Evolutionary conservation across 2,888 invertebrate genomes (phyloP).

Genomic region (Heteropelma amictum): DNA sequence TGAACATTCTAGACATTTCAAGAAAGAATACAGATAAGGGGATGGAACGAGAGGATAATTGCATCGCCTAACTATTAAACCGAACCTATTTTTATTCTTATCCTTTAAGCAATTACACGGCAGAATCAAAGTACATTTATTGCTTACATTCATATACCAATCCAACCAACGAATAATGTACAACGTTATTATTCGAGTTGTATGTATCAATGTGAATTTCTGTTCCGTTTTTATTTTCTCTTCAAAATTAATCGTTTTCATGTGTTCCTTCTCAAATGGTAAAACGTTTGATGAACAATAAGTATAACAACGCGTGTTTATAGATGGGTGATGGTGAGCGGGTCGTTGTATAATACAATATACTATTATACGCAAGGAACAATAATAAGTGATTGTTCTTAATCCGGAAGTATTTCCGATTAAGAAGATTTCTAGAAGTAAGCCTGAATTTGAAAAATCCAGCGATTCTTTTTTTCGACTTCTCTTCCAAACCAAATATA

Average conservation of each 20-base stretch:
- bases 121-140: constrained; percentile 76
- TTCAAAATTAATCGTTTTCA: constrained; percentile 1
- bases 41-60: not conserved
- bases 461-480: too few species aligned
- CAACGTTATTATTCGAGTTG: constrained; percentile 73
- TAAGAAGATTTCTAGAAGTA: too few species aligned
- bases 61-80: constrained; percentile 59
- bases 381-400: constrained; percentile 26
- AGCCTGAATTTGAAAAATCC: too few species aligned
- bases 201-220: constrained; percentile 57
- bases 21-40: not conserved
- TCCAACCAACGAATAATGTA: constrained; percentile 74
- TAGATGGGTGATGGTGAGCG: constrained; percentile 51
- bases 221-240: constrained; percentile 19
- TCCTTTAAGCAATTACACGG: constrained; percentile 78
- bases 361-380: constrained; percentile 61
- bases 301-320: constrained; percentile 48
- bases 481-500: constrained; percentile 1
- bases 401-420: constrained; percentile 57
- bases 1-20: too few species aligned
- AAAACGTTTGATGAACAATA: constrained; percentile 46
- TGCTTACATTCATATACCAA: constrained; percentile 72
- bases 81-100: constrained; percentile 75
- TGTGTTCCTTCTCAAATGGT: constrained; percentile 32
- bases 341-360: constrained; percentile 54